phyloP scores from a whole-genome alignment of 2,113 vertebrate genomes.

The Parotia lawesii region DNA sequence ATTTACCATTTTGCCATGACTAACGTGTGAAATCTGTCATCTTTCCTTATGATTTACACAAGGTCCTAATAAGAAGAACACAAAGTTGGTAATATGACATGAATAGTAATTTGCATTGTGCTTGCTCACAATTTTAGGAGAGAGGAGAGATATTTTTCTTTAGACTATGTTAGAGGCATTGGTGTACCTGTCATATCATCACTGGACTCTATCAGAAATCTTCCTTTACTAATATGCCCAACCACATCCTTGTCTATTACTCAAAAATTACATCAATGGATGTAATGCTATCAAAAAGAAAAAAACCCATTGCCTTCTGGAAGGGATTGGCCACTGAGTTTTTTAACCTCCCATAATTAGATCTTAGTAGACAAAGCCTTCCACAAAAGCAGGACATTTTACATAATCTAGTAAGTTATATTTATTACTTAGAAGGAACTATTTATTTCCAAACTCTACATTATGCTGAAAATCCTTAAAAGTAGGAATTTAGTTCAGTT shows the following conservation, averaged over 20 bases:
- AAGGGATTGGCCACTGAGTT: not conserved
- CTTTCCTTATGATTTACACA: constrained; percentile 8
- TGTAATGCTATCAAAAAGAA: not conserved
- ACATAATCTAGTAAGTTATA: not conserved
- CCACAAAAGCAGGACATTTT: not conserved
- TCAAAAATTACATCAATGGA: not conserved
- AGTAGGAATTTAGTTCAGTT: not conserved
- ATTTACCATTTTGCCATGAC: constrained; percentile 37
- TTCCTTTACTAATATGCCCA: not conserved
- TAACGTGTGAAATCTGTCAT: constrained; percentile 48
- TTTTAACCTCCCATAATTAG: not conserved
- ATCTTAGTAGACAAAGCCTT: not conserved
- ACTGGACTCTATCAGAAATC: not conserved
- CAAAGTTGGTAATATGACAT: not conserved
- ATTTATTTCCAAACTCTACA: not conserved
- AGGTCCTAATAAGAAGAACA: not conserved
- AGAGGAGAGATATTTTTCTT: not conserved
- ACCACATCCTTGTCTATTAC: not conserved
- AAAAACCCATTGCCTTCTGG: not conserved
- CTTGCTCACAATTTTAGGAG: not conserved
- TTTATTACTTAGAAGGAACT: not conserved
- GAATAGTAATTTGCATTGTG: not conserved
- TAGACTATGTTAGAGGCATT: not conserved
- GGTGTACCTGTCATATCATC: not conserved
- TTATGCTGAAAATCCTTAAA: not conserved